phyloP scores from a whole-genome alignment of 1,140 invertebrate species.

The Oppia nitens region DNA sequence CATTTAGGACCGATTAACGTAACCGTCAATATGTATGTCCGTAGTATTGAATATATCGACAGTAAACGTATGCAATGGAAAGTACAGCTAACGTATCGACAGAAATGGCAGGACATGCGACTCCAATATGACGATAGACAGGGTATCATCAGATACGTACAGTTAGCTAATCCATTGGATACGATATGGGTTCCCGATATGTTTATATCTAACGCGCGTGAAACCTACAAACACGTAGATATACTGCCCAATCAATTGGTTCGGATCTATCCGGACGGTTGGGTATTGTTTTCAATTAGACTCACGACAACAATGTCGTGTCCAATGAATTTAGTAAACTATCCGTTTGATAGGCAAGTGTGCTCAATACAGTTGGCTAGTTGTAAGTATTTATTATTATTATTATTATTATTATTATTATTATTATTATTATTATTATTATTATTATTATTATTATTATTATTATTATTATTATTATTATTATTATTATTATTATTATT shows the following conservation, averaged over 20 bases:
- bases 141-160: not conserved
- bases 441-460: no score
- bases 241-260: not conserved
- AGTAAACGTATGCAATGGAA: not conserved
- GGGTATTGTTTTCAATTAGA: not conserved
- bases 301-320: not conserved
- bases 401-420: no score
- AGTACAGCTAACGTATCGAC: not conserved
- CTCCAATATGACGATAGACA: not conserved
- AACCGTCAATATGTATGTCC: not conserved
- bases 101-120: not conserved
- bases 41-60: not conserved
- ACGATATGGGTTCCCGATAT: not conserved
- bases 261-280: not conserved
- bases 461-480: no score
- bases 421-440: no score
- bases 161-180: not conserved
- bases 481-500: no score
- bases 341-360: not conserved
- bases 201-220: not conserved
- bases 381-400: no score
- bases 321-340: conserved; percentile 1
- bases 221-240: not conserved
- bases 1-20: no score
- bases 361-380: not conserved